Evolutionary conservation across 37 sponge, comb jelly and placozoan species (phyloP), one percentile per base, ranked within the genome.

Genomic region (Lycopodina hypogea): DNA sequence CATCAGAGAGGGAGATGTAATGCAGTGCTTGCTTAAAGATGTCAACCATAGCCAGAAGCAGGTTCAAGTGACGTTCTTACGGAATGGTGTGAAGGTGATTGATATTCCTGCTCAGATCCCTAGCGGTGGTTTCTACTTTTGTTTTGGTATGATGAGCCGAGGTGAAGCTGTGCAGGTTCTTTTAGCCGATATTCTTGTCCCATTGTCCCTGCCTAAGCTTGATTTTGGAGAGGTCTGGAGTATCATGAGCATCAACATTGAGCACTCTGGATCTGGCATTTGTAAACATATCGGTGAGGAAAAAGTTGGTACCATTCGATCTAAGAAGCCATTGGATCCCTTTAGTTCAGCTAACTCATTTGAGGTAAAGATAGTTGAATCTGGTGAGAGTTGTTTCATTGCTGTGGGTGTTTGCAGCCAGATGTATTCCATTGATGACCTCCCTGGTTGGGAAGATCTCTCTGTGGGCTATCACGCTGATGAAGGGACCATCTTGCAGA

Each of bases 381-480:
- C 84, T 0, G 92, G 92, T 0, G 33, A 83, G 0, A 61, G 65
- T 7, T 67, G 88, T 42, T 81, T 69, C 67, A 91, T 91, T 36
- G 92, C 88, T 1, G 23, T 87, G 11, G 92, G 92, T 23, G 72
- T 87, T 26, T 91, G 92, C 38, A 69, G 71, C 37, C 29, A 68
- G 30, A 42, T 8, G 23, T 91, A 83, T 59, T 69, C 88, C 9
- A n/a, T 51, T 38, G 79, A 58, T n/a, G 37, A 42, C 29, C 74
- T 91, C 21, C 88, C 84, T 11, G 92, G 92, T 12, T 91, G 92
- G 92, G 63, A 70, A 23, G 60, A 75, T 15, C 24, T 52, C 2
- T 91, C 92, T 52, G 70, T 87, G 24, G 92, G 92, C 24, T 91
- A 80, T 66, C 92, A 91, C 48, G 80, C 80, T 22, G 88, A 91